Percentiles rank a stretch among this genome's conserved stretches.
Conservation (phyloP, 2,797 vertebrate genomes). For the Echiichthys vipera region DNA sequence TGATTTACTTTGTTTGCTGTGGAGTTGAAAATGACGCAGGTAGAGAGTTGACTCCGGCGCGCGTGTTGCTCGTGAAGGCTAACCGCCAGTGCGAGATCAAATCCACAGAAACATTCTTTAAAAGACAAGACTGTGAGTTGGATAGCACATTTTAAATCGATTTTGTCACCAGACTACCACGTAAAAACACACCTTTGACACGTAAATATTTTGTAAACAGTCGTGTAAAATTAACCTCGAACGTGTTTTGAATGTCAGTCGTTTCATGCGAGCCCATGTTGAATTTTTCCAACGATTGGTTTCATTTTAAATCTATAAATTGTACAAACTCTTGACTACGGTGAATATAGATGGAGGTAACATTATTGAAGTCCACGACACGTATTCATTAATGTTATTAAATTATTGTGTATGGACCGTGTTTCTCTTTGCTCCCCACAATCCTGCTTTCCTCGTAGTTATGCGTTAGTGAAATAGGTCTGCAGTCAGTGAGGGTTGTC, state of each 20-base stretch:
- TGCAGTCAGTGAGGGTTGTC: slow-evolving; percentile 46
- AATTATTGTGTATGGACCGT: neutral
- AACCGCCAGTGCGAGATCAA: neutral
- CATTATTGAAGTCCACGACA: neutral
- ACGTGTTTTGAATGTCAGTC: neutral
- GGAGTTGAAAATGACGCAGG: too few species aligned
- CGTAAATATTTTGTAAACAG: slow-evolving; percentile 1
- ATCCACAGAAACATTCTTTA: neutral
- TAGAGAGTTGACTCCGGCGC: too few species aligned
- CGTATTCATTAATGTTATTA: neutral
- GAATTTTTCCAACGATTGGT: neutral
- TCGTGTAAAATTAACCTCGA: neutral
- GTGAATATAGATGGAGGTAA: neutral
- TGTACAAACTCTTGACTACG: too few species aligned
- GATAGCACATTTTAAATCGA: neutral
- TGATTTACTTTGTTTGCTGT: too few species aligned
- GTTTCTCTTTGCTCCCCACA: slow-evolving; percentile 32
- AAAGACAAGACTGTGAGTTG: neutral
- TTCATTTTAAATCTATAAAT: too few species aligned
- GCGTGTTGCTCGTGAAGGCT: too few species aligned
- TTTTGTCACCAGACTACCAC: neutral
- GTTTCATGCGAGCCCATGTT: neutral
- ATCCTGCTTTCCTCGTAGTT: slow-evolving; percentile 2
- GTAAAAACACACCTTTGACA: slow-evolving; percentile 5
- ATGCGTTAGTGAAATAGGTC: neutral